phyloP scores from a whole-genome alignment of 2,797 vertebrate species.

The Cyprinodon diabolis region DNA sequence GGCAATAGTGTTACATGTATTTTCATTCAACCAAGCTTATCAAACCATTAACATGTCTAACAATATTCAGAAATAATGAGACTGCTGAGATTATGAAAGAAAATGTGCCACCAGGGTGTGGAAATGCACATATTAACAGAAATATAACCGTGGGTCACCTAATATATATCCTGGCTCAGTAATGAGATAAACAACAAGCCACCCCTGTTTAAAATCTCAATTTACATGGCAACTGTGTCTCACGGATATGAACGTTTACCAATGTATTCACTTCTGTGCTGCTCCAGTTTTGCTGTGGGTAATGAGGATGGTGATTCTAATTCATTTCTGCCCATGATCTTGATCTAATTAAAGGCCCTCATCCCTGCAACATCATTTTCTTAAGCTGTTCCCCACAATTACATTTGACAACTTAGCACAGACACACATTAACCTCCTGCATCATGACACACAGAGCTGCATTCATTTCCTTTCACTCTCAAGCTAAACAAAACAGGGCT shows the following conservation, averaged over 20 bases:
- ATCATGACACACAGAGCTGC: slow-evolving; percentile 58
- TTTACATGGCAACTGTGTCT: slow-evolving; percentile 18
- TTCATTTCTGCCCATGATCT: slow-evolving; percentile 74
- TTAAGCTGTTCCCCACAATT: slow-evolving; percentile 79
- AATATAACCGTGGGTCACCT: not conserved
- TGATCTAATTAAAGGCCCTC: slow-evolving; percentile 79
- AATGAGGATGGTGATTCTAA: slow-evolving; percentile 72
- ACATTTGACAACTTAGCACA: slow-evolving; percentile 74
- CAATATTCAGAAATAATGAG: slow-evolving; percentile 37
- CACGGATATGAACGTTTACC: slow-evolving; percentile 51
- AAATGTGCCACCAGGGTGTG: slow-evolving; percentile 16
- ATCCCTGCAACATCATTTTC: slow-evolving; percentile 76
- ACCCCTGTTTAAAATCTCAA: slow-evolving; percentile 3
- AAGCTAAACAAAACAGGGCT: slow-evolving; percentile 46
- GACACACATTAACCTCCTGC: slow-evolving; percentile 73
- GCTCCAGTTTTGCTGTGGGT: slow-evolving; percentile 64
- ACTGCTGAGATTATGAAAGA: slow-evolving; percentile 15
- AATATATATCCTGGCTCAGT: slow-evolving; percentile 12
- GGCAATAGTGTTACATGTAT: slow-evolving; percentile 40
- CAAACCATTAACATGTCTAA: slow-evolving; percentile 43
- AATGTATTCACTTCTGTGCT: slow-evolving; percentile 47
- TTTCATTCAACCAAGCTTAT: slow-evolving; percentile 15
- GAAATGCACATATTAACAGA: slow-evolving; percentile 7
- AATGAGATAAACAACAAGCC: slow-evolving; percentile 12
- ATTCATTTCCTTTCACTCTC: slow-evolving; percentile 45